Conservation (phyloP, 2,888 invertebrate genomes). For the Tricholauxania praeusta region DNA sequence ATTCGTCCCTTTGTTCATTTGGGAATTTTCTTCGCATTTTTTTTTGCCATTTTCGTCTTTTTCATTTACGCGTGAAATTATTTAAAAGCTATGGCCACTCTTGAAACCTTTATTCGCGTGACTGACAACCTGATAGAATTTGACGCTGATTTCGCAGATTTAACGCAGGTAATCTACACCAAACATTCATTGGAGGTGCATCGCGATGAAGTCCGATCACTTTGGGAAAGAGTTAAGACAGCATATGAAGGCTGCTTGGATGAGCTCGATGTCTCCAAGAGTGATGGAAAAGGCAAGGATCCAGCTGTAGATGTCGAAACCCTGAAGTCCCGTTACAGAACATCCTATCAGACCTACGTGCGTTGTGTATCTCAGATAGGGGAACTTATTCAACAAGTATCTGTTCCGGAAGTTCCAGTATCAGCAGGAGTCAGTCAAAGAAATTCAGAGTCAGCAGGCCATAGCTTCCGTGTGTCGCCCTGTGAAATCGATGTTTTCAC, state of each 20-base stretch:
- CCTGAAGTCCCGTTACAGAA: neutral
- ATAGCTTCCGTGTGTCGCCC: neutral
- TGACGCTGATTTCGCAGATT: neutral
- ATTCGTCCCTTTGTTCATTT: too few relatives aligned
- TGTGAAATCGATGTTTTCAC: too few relatives aligned
- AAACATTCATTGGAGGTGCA: neutral
- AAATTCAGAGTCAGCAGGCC: too few relatives aligned
- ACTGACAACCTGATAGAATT: conserved; percentile 2
- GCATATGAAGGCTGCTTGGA: too few relatives aligned
- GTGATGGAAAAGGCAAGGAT: neutral
- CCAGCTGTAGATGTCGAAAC: neutral
- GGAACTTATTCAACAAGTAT: neutral
- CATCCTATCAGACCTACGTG: neutral
- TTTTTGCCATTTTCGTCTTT: too few relatives aligned
- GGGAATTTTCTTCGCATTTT: too few relatives aligned
- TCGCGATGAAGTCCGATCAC: neutral
- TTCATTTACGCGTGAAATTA: neutral
- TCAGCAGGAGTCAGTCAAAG: too few relatives aligned
- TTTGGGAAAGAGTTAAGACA: neutral
- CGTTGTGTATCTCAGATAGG: neutral
- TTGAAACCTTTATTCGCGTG: neutral
- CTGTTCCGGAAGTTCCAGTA: neutral
- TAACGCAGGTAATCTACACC: neutral
- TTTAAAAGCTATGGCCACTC: neutral
- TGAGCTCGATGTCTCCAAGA: too few relatives aligned